Percentiles rank a stretch among this genome's conserved stretches.
Conservation (phyloP, 2,113 vertebrate species). For the Halichoeres trimaculatus region DNA sequence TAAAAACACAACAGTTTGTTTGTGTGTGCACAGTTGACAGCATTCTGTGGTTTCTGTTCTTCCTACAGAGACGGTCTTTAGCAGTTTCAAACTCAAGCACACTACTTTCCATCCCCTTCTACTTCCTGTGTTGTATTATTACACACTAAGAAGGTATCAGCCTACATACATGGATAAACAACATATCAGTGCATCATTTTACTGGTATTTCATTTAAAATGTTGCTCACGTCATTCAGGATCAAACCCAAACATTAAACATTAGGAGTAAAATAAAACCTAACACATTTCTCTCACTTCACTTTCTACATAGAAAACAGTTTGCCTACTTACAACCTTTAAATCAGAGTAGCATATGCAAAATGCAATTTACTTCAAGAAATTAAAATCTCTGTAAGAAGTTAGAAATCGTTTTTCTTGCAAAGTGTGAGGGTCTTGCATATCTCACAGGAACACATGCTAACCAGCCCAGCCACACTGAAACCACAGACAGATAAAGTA, state of each 20-base stretch:
- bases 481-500: constrained; percentile 22
- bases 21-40: not conserved
- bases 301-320: not conserved
- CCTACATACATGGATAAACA: constrained; percentile 24
- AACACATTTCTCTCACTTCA: not conserved
- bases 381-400: not conserved
- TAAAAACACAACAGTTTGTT: too few relatives aligned
- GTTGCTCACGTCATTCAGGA: not conserved
- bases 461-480: constrained; percentile 40
- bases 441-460: constrained; percentile 50
- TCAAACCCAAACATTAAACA: not conserved
- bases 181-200: not conserved
- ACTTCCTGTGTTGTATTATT: constrained; percentile 78
- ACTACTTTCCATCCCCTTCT: constrained; percentile 63
- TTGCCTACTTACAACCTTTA: not conserved
- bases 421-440: constrained; percentile 15
- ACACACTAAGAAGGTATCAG: constrained; percentile 35
- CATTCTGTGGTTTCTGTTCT: constrained; percentile 19
- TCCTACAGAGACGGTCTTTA: not conserved
- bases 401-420: constrained; percentile 25
- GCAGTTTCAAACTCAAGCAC: constrained; percentile 29
- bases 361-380: not conserved
- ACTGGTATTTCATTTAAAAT: not conserved
- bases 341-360: constrained; percentile 4
- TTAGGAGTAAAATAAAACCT: not conserved